Evolutionary conservation across 2,797 vertebrate species (phyloP).

Genomic region (Malurus leucopterus): DNA sequence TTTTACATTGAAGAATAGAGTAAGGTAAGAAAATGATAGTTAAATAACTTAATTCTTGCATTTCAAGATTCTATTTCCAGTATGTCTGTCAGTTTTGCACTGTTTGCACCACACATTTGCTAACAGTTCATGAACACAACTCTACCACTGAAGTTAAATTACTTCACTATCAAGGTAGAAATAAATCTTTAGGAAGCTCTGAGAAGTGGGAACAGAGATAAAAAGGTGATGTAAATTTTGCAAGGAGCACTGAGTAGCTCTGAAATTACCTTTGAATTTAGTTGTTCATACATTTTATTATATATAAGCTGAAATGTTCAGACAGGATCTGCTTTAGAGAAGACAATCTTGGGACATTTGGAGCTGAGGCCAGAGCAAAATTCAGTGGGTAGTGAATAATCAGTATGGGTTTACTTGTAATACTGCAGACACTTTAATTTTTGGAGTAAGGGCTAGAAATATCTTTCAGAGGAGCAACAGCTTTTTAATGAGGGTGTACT

Average conservation of each 20-base stretch:
- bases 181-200: neutral
- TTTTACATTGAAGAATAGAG: neutral
- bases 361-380: neutral
- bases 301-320: neutral
- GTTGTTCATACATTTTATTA: neutral
- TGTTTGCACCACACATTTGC: neutral
- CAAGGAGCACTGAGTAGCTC: neutral
- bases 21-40: neutral
- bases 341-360: neutral
- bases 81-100: neutral
- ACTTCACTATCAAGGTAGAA: neutral
- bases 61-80: neutral
- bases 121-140: neutral
- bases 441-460: neutral
- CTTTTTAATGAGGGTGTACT: neutral
- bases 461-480: neutral
- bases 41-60: neutral
- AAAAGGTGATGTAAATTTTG: neutral
- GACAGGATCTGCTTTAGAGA: neutral
- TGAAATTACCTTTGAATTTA: neutral
- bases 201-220: neutral
- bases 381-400: neutral
- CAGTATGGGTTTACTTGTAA: neutral
- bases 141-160: neutral
- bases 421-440: neutral